Base-by-base conservation (phyloP, 2,888 invertebrate genomes). In the Leptopilina myrica region DNA sequence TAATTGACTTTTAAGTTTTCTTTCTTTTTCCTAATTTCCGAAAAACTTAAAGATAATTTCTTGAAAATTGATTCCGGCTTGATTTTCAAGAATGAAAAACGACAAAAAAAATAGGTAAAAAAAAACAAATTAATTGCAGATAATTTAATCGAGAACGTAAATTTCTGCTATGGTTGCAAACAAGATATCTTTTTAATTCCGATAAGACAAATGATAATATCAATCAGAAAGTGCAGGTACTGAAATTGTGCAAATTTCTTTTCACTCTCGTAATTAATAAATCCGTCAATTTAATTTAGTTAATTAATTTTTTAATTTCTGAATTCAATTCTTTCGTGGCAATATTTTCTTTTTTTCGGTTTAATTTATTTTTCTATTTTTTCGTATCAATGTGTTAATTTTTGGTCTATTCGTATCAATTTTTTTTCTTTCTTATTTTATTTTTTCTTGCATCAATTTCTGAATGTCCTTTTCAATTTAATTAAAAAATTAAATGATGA, bases 191-290 rank as follows among this genome's bases (percentile, higher is more conserved):
- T 73, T 33, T 14, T 33, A 73, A 73, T 73, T 73, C 53, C 33
- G 73, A 73, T 73, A 73, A 73, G 73, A 56, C 33, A 56, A 56
- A 56, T 73, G 33, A 73, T 67, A 67, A 49, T 20, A 46, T 56
- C n/a, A 20, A 40, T n/a, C 53, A 56, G n/a, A 14, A 56, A 5
- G 7, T 14, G 12, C 26, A 33, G 69, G 69, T 69, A 49, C 26
- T 43, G 15, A 11, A 53, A 46, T 20, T 67, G 8, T 20, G 46
- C 6, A 67, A 49, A 67, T 49, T 15, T 11, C 3, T n/a, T 2
- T 59, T 7, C 3, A 59, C n/a, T 59, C 14, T 15, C 15, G 3
- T n/a, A 59, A 59, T 59, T 56, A 12, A 14, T 56, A 12, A 56
- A 56, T 12, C 56, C 5, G 12, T 56, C 12, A 14, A 14, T 56